Percentiles rank a stretch among this genome's conserved stretches.
These are phyloP conservation scores for Amblyjoppa proteus DNA, from an alignment of 2,888 invertebrate species.

Conservation along the genomic window DNA sequence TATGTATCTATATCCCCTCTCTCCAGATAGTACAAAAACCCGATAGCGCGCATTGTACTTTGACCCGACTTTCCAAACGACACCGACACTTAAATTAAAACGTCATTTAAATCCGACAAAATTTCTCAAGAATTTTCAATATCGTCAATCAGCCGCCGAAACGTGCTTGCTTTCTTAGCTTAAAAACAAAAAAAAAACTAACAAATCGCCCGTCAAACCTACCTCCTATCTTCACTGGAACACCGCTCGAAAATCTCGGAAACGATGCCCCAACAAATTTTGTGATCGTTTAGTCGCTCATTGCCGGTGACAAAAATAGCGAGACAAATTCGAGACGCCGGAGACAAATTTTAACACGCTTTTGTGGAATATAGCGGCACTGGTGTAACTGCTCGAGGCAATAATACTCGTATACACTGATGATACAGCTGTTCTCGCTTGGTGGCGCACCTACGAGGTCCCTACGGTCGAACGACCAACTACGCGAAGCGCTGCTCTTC, in stretches of 20 bases:
- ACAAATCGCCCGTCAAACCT: slow-evolving; percentile 1
- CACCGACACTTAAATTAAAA: not conserved
- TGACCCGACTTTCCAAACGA: not conserved
- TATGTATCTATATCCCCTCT: not conserved
- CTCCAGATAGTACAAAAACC: not conserved
- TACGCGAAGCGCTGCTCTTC: slow-evolving; percentile 1
- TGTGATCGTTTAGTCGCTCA: not conserved
- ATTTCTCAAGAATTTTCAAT: not conserved
- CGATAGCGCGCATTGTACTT: slow-evolving; percentile 1
- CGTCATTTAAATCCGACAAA: not conserved
- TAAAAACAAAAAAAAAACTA: not conserved
- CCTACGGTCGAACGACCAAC: slow-evolving; percentile 29
- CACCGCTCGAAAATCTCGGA: not conserved
- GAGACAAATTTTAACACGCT: not conserved
- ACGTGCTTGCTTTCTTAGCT: not conserved
- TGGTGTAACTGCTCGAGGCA: slow-evolving; percentile 34
- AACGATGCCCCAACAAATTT: not conserved
- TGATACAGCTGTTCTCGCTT: slow-evolving; percentile 37
- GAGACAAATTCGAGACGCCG: slow-evolving; percentile 16
- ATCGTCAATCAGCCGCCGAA: not conserved
- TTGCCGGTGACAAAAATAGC: not conserved
- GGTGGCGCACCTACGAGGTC: slow-evolving; percentile 39
- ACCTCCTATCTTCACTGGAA: slow-evolving; percentile 16
- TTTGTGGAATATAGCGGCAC: not conserved
- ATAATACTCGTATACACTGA: slow-evolving; percentile 19